Evolutionary conservation across 2,113 vertebrate species (phyloP), one percentile per base, ranked within the genome.

Genomic region (Muntiacus muntjak): DNA sequence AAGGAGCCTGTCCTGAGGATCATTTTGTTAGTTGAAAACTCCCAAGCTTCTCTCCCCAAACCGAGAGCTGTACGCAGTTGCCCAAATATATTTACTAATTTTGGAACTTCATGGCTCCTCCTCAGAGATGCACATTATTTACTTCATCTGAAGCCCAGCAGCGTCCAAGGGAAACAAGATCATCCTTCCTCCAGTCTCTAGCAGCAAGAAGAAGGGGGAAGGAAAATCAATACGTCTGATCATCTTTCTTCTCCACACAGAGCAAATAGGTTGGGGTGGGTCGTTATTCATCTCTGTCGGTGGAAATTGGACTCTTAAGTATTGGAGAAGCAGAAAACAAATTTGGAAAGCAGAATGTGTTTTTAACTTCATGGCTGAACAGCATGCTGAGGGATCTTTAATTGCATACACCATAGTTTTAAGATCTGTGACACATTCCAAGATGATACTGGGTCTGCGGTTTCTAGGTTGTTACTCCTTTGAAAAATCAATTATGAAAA

Each of bases 241-340:
- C 23, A 94, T 97, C 98, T 95, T 91, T 98, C 97, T 94, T 98
- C 97, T 95, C 91, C 88, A 89, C 95, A 85, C 84, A 23, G 95
- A 96, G 84, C 40, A 87, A 97, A 95, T 9, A 13, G 62, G 94
- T 28, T 87, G 98, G 97, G 95, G 92, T 96, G 96, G 97, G 98
- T 96, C 95, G 87, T 94, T 96, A 97, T 97, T 98, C 97, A 98
- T 95, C 96, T 97, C 96, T 40, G 85, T 95, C 96, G 97, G 76
- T 79, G 97, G 95, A 98, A 98, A 98, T 74, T 94, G 97, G 93
- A 97, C 98, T 97, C 55, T 25, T 96, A 98, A 98, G 92, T 90
- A 93, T 15, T 94, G 95, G 83, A 84, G 96, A 98, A 97, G 97
- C 97, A 95, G 95, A 97, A 97, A 98, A 91, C 76, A 93, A 93